Base-by-base conservation (phyloP, 2,888 invertebrate species). In the Ischnus inquisitorius region DNA sequence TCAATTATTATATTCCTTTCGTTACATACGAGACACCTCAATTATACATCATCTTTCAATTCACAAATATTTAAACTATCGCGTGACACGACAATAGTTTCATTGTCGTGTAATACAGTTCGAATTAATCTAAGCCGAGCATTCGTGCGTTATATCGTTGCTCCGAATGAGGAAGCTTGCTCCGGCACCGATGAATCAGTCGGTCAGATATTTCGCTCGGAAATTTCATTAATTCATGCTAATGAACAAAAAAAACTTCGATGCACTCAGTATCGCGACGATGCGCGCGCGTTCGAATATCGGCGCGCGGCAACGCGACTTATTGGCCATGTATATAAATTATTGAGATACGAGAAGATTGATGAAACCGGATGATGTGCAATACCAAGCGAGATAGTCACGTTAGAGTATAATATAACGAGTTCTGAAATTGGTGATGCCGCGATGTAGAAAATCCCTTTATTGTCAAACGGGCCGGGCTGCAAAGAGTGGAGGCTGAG, bases 361-460 rank as follows among this genome's bases (percentile, higher is more conserved):
- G 81, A 84, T 81, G 81, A 84, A 84, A 84, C 84, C 82, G 85
- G 77, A 85, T 80, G 85, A 82, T 82, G 82, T 80, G 85, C 85
- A 82, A 85, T 79, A 72, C n/a, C n/a, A 62, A 8, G 54, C 16
- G 51, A n/a, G 43, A 69, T 67, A 41, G 14, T 34, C 8, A 48
- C 34, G 28, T 64, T 39, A 57, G 43, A 41, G 78, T 46, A 71
- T 78, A 78, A 43, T 81, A 75, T 75, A 81, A 81, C 84, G 84
- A 69, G 81, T 81, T 84, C 84, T 84, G 69, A 84, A 84, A 84
- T 84, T 84, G 84, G 84, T 84, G 81, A 84, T 82, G 81, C 69
- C 78, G 77, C 81, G 81, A 74, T 75, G 78, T 84, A 84, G 78
- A 81, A 84, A 81, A 84, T 84, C 84, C 84, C 84, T 84, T 84